Percentiles rank a stretch among this genome's conserved stretches.
Evolutionary conservation across 2,113 vertebrate species (phyloP).

Genomic region (Neopipo cinnamomea): DNA sequence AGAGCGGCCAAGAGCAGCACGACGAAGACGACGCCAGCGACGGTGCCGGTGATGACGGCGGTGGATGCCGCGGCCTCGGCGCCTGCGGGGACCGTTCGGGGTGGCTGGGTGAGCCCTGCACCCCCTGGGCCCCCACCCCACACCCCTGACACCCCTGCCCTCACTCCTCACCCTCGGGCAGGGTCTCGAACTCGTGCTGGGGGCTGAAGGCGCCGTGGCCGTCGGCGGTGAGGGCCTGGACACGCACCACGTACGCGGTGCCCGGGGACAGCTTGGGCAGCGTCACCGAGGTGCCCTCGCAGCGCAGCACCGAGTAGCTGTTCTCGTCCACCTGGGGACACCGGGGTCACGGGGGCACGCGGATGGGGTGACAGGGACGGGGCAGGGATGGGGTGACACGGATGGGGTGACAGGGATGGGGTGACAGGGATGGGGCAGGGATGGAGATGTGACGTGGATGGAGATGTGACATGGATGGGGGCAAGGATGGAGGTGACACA

Average conservation of each 20-base stretch:
- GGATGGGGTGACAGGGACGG: background rate
- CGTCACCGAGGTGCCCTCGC: conserved; percentile 81
- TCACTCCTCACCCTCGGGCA: conserved; percentile 51
- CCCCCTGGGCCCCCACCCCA: rapidly evolving
- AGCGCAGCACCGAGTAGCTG: conserved; percentile 85
- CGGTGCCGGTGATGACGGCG: conserved; percentile 69
- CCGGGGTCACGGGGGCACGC: too few species aligned
- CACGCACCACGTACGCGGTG: conserved; percentile 86
- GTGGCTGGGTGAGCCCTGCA: background rate
- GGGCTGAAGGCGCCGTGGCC: conserved; percentile 77
- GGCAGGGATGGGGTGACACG: too few species aligned
- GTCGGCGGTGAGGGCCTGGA: conserved; percentile 82
- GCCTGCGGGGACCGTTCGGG: background rate
- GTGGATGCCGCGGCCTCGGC: conserved; percentile 64
- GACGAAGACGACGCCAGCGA: conserved; percentile 59
- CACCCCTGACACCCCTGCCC: background rate
- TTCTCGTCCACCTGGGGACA: conserved; percentile 80
- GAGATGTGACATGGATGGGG: background rate
- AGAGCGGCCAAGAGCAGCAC: conserved; percentile 72
- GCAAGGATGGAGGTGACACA: too few species aligned
- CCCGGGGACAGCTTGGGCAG: conserved; percentile 79
- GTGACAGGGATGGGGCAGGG: background rate
- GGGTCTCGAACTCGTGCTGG: conserved; percentile 87
- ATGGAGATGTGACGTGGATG: background rate
- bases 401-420: background rate